Base-by-base conservation (phyloP, 2,113 vertebrate genomes). In the Xerus inauris region DNA sequence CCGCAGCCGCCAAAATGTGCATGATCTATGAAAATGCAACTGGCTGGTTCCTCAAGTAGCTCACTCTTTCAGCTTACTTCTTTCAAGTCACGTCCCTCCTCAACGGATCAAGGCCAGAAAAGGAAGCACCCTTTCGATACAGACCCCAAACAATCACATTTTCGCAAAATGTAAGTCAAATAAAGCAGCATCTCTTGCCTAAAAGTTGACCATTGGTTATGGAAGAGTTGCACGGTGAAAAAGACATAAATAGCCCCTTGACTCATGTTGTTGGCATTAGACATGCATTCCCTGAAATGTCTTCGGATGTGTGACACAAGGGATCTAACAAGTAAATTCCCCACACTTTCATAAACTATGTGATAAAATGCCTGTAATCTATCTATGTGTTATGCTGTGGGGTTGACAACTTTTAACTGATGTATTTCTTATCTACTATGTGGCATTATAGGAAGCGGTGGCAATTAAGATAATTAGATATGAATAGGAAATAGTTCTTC, bases 1-100 rank as follows among this genome's bases (percentile, higher is more conserved):
- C 97, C 93, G 83, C 97, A 98, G 95, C 97, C 97, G 96, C 98
- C 97, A 98, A 98, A 98, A 98, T 97, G 97, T 92, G 96, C 96
- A 97, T 97, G 91, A 97, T 97, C 86, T 96, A 91, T 98, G 97
- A 94, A 98, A 98, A 97, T 96, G 96, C 87, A 92, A 97, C 84
- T 95, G 95, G 59, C 94, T 19, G 49, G 92, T 95, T 97, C 97
- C 94, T 97, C 92, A 98, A 98, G 91, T 75, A 91, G 59, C 49
- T 96, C 94, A 94, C 95, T 97, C n/a, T n/a, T n/a, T n/a, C n/a
- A n/a, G n/a, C n/a, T n/a, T n/a, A n/a, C n/a, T n/a, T n/a, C n/a
- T n/a, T n/a, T n/a, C n/a, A 98, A 97, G 96, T 47, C 97, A 4
- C 81, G 86, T 97, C 62, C 96, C 75, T 97, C 93, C 95, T 96